Evolutionary conservation across 2,797 vertebrate species (phyloP), one percentile per base, ranked within the genome.

Genomic region (Sciurus carolinensis): DNA sequence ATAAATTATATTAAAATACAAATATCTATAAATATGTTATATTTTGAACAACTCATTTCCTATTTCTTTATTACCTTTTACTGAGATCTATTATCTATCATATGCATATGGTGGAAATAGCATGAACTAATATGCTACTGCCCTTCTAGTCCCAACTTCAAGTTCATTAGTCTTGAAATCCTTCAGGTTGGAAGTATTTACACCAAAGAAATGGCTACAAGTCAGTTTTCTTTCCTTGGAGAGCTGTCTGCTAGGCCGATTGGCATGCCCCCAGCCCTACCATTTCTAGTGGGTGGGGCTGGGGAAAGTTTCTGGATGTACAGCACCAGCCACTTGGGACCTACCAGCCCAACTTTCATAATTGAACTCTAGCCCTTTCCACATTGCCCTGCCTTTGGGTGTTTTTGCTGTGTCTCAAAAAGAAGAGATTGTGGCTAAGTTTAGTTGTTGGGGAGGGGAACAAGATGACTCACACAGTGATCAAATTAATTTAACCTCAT

Each of bases 311-410:
- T 71, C 42, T 54, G 47, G 33, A 36, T 71, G 14, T 72, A 73
- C 84, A 80, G 28, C 33, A 26, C 50, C 20, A 66, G 42, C 69
- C 71, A 69, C 18, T 20, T 81, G 85, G 73, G 28, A 81, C 85
- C 73, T 94, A 57, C 62, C 54, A 82, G 28, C 7, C 11, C 76
- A 30, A 28, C 36, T 75, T 86, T 44, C 66, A 57, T 30, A 75
- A 36, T 5, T 91, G 59, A 95, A 64, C 76, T 72, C 44, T 81
- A 91, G 59, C 36, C 62, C 17, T 91, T 92, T 91, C 67, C 69
- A 85, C 57, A 80, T 26, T 72, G n/a, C 52, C 10, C 22, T 64
- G 36, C 52, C 72, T 81, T 54, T 54, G 80, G 62, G 50, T 28
- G n/a, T 76, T 71, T 75, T 83, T 67, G 52, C 52, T 6, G 0